Base-by-base conservation (phyloP, 2,113 vertebrate species). In the Bostrychus sinensis region DNA sequence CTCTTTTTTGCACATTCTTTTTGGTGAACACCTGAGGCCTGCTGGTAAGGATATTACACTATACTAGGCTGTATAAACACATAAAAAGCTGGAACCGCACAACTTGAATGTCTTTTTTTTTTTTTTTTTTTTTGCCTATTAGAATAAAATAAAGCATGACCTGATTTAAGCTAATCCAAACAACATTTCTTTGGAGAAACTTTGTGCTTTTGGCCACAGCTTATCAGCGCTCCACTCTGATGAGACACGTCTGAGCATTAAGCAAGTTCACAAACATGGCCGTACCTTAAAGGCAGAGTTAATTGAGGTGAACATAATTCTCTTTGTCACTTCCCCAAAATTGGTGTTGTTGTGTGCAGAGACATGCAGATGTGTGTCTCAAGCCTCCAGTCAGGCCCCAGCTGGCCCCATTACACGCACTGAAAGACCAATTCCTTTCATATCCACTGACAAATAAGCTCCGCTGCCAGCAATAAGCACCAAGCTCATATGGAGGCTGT, bases 371-470 rank as follows among this genome's bases (percentile, higher is more conserved):
- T 19, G 13, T 2, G 1, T 8, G 39, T 5, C 17, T 41, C 7
- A 55, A 41, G 63, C 63, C 38, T 2, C 38, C 4, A 10, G 43
- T 38, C 36, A 51, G 17, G 36, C 26, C 58, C 28, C 58, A 63
- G 66, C 72, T 81, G 79, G 72, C 10, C 26, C 39, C 61, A 56
- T 76, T 55, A 65, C 54, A 20, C 1, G 1, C 22, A 53, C 7
- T 54, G 54, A 64, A 53, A 34, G 23, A 45, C 28, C 16, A 28
- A 6, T 51, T 34, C 45, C 11, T 36, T 45, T 54, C 32, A 70
- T 59, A 19, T 54, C 32, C 45, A 30, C n/a, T 58, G 43, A 43
- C 17, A 69, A 54, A 69, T 63, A 56, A 66, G 50, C 58, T 50
- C n/a, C 20, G 36, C 58, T 23, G 43, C 28, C 26, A 57, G 37